A percentile compares a stretch with the other conserved stretches of the same genome.
These are phyloP conservation scores for Monochamus saltuarius DNA, from an alignment of 1,140 invertebrate species.

Conservation along the genomic window DNA sequence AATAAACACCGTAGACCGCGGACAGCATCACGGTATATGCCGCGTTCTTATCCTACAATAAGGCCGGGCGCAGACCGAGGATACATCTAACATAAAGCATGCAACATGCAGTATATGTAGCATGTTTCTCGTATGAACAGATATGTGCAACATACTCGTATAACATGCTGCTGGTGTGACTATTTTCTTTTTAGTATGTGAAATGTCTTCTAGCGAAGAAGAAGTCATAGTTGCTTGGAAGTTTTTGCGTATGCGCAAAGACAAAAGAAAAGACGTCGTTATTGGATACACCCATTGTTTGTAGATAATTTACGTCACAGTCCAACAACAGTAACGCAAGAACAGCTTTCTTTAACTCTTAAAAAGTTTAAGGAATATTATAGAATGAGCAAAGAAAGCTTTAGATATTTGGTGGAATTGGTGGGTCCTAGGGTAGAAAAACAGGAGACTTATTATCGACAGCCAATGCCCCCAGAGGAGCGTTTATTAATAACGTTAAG, in stretches of 20 bases:
- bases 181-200: neutral
- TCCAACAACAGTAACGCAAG: neutral
- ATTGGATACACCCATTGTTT: constrained; percentile 2
- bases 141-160: too few species aligned
- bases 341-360: neutral
- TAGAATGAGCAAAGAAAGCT: constrained; percentile 1
- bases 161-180: too few species aligned
- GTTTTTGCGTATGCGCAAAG: neutral
- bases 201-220: neutral
- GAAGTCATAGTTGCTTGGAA: neutral
- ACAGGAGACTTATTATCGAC: neutral
- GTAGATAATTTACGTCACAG: neutral
- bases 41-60: too few species aligned
- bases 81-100: too few species aligned
- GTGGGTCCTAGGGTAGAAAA: neutral
- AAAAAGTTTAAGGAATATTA: neutral
- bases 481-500: constrained; percentile 5
- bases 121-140: too few species aligned
- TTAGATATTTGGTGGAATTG: neutral
- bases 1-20: too few species aligned
- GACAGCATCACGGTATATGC: too few species aligned
- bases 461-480: neutral
- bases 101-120: too few species aligned
- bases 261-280: neutral
- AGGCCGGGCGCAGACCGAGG: too few species aligned